Evolutionary conservation across 1,140 invertebrate species (phyloP).

Genomic region (Alviniconcha marisindica): DNA sequence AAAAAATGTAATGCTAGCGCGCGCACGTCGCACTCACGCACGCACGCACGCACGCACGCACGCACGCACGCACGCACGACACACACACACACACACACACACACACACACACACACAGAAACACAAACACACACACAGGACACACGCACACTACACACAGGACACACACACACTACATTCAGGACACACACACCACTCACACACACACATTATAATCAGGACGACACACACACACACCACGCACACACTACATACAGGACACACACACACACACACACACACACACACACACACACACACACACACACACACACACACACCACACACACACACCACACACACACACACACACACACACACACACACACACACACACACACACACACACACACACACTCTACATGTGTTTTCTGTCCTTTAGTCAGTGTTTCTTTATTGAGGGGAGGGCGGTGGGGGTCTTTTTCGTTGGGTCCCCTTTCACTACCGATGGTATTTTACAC

Average conservation of each 20-base stretch:
- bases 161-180: neutral
- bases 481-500: too few relatives aligned
- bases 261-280: neutral
- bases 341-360: too few relatives aligned
- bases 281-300: neutral
- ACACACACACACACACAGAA: neutral
- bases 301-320: neutral
- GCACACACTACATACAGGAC: neutral
- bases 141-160: neutral
- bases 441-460: too few relatives aligned
- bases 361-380: too few relatives aligned
- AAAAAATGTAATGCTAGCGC: too few relatives aligned
- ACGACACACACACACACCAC: neutral
- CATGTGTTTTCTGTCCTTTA: too few relatives aligned
- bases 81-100: conserved; percentile 1
- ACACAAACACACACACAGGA: neutral
- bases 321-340: too few relatives aligned
- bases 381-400: too few relatives aligned
- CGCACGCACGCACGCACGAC: neutral
- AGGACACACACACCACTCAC: neutral
- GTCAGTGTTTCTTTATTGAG: too few relatives aligned
- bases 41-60: neutral
- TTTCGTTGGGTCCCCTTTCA: too few relatives aligned
- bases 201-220: neutral
- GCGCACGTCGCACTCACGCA: too few relatives aligned